Evolutionary conservation across 2,888 invertebrate species (phyloP), one percentile per base, ranked within the genome.

Genomic region (Sarcophaga variegata): DNA sequence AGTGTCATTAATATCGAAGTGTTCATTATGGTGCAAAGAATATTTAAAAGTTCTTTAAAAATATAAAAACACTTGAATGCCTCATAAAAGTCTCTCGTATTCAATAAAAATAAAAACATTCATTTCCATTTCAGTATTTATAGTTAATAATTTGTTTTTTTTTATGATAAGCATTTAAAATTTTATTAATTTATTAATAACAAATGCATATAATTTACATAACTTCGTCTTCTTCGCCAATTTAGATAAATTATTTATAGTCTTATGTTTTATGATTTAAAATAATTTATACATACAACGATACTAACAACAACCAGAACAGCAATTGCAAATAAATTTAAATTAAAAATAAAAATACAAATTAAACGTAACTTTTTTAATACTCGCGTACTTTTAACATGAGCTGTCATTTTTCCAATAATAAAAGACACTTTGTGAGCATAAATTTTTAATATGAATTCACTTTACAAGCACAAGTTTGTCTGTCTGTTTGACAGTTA

Each of bases 391-490:
- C 8, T 11, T 60, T 70, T 60, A 77, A 76, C 80, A 81, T 67
- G 4, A 85, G 54, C 76, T 85, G 84, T 85, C 80, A 81, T 85
- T 81, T 54, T 85, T 76, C 49, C 62, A 76, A 81, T 85, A 85
- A 85, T 85, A 85, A 85, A 85, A 85, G 70, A 85, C 80, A 85
- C 84, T 80, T 80, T 81, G 80, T 81, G 66, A 59, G 62, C 71
- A 77, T 77, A 85, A 85, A 85, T 85, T 71, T 81, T 66, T 82
- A 37, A 2, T 37, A 87, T 82, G 84, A 84, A 87, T 82, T 84
- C 17, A 54, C 17, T 17, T 54, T 14, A 54, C 12, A 54, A 14
- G 17, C 4, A 54, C 54, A 54, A 54, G 54, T 54, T 54, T 17
- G 54, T 54, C 54, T 14, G 54, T 54, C 10, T 37, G 37, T 3